Conservation (phyloP, 2,113 vertebrate genomes). For the Chroicocephalus ridibundus region DNA sequence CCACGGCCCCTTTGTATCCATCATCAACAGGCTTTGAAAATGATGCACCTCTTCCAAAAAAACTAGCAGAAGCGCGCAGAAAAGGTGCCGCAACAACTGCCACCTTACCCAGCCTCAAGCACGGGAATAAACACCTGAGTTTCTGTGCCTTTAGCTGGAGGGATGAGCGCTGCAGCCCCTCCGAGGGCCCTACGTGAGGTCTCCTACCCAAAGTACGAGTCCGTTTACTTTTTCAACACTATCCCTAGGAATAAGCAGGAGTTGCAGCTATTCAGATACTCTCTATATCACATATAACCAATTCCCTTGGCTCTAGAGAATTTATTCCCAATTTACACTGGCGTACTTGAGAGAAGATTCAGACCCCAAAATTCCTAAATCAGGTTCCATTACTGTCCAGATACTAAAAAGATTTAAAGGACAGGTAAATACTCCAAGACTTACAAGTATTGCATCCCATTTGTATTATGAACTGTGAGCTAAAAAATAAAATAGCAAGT, state of each 20-base stretch:
- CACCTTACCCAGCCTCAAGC: background rate
- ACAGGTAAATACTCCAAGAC: background rate
- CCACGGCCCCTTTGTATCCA: background rate
- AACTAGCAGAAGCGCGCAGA: background rate
- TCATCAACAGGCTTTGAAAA: background rate
- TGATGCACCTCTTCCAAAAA: background rate
- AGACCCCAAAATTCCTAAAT: background rate
- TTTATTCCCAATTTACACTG: background rate
- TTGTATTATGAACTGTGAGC: background rate
- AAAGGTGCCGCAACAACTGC: background rate
- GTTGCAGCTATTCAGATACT: background rate
- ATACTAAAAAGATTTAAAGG: background rate
- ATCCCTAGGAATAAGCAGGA: background rate
- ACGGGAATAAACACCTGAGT: background rate
- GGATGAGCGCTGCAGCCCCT: background rate
- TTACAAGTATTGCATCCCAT: background rate
- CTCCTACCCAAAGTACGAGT: background rate
- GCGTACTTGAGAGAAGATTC: background rate
- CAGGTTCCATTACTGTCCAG: background rate
- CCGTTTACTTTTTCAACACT: background rate
- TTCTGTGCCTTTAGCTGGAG: background rate
- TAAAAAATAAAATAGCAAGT: background rate
- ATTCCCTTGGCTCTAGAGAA: background rate
- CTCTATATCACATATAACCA: background rate
- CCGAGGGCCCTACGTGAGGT: rapidly evolving